Conservation (phyloP, 2,113 vertebrate genomes). For the Rhinopomastus cyanomelas region DNA sequence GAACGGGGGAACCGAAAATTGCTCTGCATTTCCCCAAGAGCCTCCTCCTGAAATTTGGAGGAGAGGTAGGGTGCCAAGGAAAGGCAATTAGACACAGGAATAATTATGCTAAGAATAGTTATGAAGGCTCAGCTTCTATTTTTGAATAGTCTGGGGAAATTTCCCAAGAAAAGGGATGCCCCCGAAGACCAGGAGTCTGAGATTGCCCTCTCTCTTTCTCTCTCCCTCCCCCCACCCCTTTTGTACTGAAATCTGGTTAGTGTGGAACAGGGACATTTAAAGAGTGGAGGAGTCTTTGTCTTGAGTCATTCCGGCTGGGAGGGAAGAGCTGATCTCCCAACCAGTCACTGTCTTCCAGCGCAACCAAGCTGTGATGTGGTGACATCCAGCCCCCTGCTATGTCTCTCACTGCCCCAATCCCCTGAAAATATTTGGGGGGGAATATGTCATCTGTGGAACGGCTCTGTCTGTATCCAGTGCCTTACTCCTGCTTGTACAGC, state of each 20-base stretch:
- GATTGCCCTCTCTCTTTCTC: neutral
- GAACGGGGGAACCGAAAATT: neutral
- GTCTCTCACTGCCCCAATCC: neutral
- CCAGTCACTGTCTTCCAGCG: constrained; percentile 43
- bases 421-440: neutral
- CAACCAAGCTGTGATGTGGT: neutral
- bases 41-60: constrained; percentile 44
- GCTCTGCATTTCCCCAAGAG: neutral
- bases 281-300: constrained; percentile 59
- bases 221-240: neutral
- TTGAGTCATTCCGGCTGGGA: constrained; percentile 49
- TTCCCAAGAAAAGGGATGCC: constrained; percentile 41
- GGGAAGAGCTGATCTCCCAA: constrained; percentile 48
- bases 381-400: neutral
- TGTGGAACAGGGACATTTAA: constrained; percentile 29
- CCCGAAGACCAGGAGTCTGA: neutral
- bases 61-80: constrained; percentile 14
- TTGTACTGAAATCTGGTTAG: constrained; percentile 4
- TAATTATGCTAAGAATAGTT: constrained; percentile 23
- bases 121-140: constrained; percentile 33
- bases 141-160: constrained; percentile 31
- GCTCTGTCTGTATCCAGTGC: neutral
- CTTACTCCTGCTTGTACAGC: neutral
- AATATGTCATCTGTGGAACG: neutral
- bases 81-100: constrained; percentile 33